These are phyloP conservation scores for Vidua macroura DNA, from an alignment of 2,113 vertebrate genomes.

Conservation along the genomic window DNA sequence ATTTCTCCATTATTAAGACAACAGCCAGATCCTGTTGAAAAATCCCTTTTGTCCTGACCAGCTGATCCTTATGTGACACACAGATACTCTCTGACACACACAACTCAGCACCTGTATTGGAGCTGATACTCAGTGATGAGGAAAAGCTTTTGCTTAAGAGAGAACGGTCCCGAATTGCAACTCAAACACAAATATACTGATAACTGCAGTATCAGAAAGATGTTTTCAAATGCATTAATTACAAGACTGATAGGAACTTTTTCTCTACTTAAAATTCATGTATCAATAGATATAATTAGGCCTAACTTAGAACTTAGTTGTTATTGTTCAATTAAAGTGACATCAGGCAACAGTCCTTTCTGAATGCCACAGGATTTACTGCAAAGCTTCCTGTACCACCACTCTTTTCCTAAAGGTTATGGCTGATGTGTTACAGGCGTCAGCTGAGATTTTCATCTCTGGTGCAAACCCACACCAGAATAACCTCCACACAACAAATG, in stretches of 20 bases:
- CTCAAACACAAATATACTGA: neutral
- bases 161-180: neutral
- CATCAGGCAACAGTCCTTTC: neutral
- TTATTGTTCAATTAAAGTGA: neutral
- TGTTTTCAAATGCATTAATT: neutral
- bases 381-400: neutral
- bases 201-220: neutral
- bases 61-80: neutral
- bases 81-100: neutral
- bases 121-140: neutral
- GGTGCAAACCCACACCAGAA: neutral
- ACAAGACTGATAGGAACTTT: neutral
- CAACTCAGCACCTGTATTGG: neutral
- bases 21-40: neutral
- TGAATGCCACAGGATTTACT: neutral
- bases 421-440: neutral
- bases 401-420: neutral
- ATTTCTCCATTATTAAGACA: neutral
- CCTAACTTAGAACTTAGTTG: neutral
- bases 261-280: neutral
- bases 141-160: neutral
- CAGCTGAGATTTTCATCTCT: neutral
- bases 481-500: fast-evolving
- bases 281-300: neutral
- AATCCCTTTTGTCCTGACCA: neutral